Percentiles rank a stretch among this genome's conserved stretches.
phyloP scores from a whole-genome alignment of 1,140 invertebrate species.

The Dinothrombium tinctorium region DNA sequence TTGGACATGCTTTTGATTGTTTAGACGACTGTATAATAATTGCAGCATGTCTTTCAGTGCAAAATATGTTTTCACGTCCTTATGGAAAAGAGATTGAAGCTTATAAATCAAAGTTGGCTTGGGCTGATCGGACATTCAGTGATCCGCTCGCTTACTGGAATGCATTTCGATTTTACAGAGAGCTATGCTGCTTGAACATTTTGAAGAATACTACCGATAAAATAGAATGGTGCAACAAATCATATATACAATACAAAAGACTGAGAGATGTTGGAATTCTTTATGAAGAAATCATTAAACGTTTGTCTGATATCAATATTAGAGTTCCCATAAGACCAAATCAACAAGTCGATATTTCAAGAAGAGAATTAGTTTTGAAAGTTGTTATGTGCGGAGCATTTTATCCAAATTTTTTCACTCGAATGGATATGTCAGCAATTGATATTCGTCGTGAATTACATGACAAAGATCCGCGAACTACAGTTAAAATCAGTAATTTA shows the following conservation, averaged over 20 bases:
- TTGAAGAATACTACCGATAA: too few relatives aligned
- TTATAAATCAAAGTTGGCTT: constrained; percentile 35
- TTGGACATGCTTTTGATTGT: constrained; percentile 65
- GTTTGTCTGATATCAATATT: constrained; percentile 27
- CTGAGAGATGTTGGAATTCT: constrained; percentile 45
- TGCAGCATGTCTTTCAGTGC: constrained; percentile 28
- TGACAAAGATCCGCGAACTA: constrained; percentile 43
- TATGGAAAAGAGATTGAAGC: constrained; percentile 1
- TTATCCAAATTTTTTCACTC: constrained; percentile 59
- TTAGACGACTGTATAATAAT: constrained; percentile 66
- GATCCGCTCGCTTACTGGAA: constrained; percentile 59
- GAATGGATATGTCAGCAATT: constrained; percentile 29
- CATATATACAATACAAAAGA: constrained; percentile 43
- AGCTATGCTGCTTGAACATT: too few relatives aligned
- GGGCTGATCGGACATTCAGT: constrained; percentile 53
- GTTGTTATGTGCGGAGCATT: constrained; percentile 52
- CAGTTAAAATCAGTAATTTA: constrained; percentile 37
- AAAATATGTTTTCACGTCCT: neutral
- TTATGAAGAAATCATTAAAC: constrained; percentile 36
- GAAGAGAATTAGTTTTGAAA: constrained; percentile 23
- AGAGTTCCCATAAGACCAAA: constrained; percentile 1
- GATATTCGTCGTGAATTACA: constrained; percentile 33
- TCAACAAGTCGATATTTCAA: neutral
- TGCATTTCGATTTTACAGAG: constrained; percentile 32
- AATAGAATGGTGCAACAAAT: constrained; percentile 38